A percentile compares a stretch with the other conserved stretches of the same genome.
These are phyloP conservation scores for Danio aesculapii DNA, from an alignment of 2,797 vertebrate genomes.

Conservation along the genomic window DNA sequence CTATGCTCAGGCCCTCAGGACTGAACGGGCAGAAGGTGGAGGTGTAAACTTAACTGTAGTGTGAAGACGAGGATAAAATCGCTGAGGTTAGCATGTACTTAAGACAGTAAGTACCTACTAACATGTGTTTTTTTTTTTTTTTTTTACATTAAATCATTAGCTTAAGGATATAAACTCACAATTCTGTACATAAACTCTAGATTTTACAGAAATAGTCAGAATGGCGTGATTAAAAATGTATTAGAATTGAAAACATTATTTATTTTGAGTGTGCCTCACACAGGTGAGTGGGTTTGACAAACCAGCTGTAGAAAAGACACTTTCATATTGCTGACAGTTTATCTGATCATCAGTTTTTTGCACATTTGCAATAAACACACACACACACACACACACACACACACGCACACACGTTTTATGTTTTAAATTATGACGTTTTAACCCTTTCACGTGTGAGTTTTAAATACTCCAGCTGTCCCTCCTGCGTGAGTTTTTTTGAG, in stretches of 20 bases:
- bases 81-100: background rate
- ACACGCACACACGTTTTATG: too few relatives aligned
- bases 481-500: too few relatives aligned
- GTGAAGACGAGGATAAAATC: background rate
- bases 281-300: too few relatives aligned
- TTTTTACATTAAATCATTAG: background rate
- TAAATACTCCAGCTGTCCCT: too few relatives aligned
- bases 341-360: too few relatives aligned
- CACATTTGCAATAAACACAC: too few relatives aligned
- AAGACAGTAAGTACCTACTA: background rate
- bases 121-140: background rate
- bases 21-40: constrained; percentile 2
- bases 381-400: too few relatives aligned
- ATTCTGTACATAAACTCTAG: background rate
- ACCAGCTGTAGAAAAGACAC: background rate
- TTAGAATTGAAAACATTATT: background rate
- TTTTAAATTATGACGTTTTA: too few relatives aligned
- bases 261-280: background rate
- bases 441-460: too few relatives aligned
- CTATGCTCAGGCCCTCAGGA: constrained; percentile 27
- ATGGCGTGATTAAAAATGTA: background rate
- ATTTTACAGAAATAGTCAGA: background rate
- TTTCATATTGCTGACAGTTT: too few relatives aligned
- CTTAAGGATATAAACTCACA: background rate
- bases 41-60: constrained; percentile 17